Percentiles rank a stretch among this genome's conserved stretches.
These are phyloP conservation scores for Drosophila sucinea DNA, from an alignment of 1,140 invertebrate genomes.

Conservation along the genomic window DNA sequence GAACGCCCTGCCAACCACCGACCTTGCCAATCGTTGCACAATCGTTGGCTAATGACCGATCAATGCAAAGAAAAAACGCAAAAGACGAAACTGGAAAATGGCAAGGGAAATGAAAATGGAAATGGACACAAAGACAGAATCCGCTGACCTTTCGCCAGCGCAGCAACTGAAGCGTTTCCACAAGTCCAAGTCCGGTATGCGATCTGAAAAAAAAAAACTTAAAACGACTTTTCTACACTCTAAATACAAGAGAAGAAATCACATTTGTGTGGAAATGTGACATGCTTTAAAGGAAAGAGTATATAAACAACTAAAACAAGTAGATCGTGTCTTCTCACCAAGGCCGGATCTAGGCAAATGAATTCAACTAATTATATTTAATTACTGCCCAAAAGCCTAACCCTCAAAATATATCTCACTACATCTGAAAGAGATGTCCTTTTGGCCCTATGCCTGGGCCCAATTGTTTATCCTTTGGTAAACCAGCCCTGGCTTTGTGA, in stretches of 20 bases:
- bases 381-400: not conserved
- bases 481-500: constrained; percentile 7
- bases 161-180: constrained; percentile 46
- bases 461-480: not conserved
- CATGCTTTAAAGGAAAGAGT: constrained; percentile 15
- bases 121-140: constrained; percentile 55
- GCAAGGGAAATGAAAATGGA: not conserved
- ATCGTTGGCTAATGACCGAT: constrained; percentile 10
- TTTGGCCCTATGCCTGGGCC: not conserved
- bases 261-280: not conserved
- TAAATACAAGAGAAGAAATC: not conserved
- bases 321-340: constrained; percentile 30
- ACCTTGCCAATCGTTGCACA: constrained; percentile 38
- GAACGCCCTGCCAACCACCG: constrained; percentile 42
- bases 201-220: not conserved
- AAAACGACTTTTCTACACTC: constrained; percentile 25
- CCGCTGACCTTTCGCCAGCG: constrained; percentile 62
- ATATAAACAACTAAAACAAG: constrained; percentile 22
- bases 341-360: not conserved
- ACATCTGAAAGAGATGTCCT: too few relatives aligned
- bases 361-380: not conserved
- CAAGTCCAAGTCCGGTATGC: constrained; percentile 46
- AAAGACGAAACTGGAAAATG: constrained; percentile 14
- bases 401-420: too few relatives aligned
- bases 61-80: constrained; percentile 32